A percentile compares a stretch with the other conserved stretches of the same genome.
These are phyloP conservation scores for Anguilla anguilla DNA, from an alignment of 2,797 vertebrate genomes.

Conservation along the genomic window DNA sequence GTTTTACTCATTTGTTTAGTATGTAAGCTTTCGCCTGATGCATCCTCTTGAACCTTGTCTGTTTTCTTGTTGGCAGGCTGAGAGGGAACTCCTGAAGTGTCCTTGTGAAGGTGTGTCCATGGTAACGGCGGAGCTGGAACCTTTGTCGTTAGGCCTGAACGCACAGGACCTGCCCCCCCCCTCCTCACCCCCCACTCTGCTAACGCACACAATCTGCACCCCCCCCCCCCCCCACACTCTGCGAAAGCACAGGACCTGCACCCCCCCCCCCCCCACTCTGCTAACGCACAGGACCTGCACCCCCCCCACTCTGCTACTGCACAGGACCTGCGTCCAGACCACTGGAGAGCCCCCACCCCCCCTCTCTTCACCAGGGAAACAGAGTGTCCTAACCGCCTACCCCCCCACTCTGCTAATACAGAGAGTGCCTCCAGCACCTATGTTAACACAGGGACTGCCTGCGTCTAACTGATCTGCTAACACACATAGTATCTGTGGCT, in stretches of 20 bases:
- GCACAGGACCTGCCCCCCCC: no score
- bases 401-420: no score
- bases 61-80: neutral
- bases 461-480: neutral
- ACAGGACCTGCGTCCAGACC: neutral
- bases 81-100: neutral
- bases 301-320: neutral
- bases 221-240: no score
- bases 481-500: neutral
- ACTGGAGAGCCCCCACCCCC: no score
- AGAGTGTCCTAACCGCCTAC: no score
- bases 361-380: no score
- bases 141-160: neutral
- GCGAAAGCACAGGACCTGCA: no score
- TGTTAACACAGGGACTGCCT: neutral
- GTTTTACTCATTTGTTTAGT: neutral
- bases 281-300: no score
- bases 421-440: no score
- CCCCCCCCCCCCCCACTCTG: no score
- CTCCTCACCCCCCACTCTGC: no score
- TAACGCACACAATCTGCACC: no score
- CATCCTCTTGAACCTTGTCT: neutral
- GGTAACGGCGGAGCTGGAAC: neutral
- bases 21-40: slow-evolving; percentile 1
- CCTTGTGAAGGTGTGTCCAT: neutral